Evolutionary conservation across 2,113 vertebrate genomes (phyloP), one percentile per base, ranked within the genome.

Genomic region (Zosterops hypoxanthus): DNA sequence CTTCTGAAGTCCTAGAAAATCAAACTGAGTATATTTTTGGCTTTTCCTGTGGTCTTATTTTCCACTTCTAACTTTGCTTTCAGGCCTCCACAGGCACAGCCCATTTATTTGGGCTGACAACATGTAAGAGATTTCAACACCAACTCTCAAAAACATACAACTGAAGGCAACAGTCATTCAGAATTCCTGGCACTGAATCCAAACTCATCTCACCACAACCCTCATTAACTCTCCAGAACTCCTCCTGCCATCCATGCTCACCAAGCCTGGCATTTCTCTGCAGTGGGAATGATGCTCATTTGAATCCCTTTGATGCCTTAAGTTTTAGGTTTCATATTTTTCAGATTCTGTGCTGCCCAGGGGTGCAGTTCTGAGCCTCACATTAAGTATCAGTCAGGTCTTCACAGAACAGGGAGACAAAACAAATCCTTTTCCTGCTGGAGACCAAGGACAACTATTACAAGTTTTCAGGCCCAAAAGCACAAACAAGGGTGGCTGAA

Each of bases 91-190:
- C 17, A 81, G 26, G 69, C 36, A 80, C 8, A 61, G 56, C 4
- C 15, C 28, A 55, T n/a, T 82, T 47, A 56, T 28, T 13, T 55
- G 34, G 34, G 55, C 36, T 81, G 59, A 53, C 29, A 80, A 36
- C 0, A 0, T 12, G 10, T 26, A 78, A 55, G 46, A 77, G 46
- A 44, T 66, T 68, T 49, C 42, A 73, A 41, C 12, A 10, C 3
- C 46, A 78, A 5, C 14, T 60, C 64, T 36, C 60, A 78, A 41
- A 72, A 81, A 6, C 5, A 33, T 15, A 21, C 2, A 4, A 12
- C 46, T 60, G 22, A 73, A 61, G 21, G 55, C 56, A 77, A 59
- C 12, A 12, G 25, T 22, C 52, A 39, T 19, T 60, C 52, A 34
- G 22, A 39, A 41, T 46, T 66, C 33, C 22, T 41, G 55, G 60